A percentile compares a stretch with the other conserved stretches of the same genome.
These are phyloP conservation scores for Lontra canadensis DNA, from an alignment of 2,113 vertebrate genomes.

Conservation along the genomic window DNA sequence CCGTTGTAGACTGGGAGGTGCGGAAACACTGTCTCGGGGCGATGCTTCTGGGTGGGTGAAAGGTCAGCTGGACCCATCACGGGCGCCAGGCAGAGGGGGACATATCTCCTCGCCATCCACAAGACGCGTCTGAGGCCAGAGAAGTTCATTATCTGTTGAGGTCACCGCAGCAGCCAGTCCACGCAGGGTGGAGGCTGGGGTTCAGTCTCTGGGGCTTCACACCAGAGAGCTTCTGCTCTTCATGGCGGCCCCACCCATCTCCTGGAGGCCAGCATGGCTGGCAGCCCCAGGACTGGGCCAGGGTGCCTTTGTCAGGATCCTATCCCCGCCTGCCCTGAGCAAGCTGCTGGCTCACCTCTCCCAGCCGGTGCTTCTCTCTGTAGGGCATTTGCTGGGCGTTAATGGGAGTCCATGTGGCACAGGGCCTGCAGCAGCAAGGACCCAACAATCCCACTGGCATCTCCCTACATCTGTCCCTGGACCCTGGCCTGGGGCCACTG, in stretches of 20 bases:
- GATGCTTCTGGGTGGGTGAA: not conserved
- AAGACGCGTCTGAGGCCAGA: not conserved
- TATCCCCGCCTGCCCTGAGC: not conserved
- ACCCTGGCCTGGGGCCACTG: not conserved
- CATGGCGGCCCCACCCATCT: not conserved
- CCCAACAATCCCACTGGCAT: not conserved
- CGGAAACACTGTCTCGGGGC: not conserved
- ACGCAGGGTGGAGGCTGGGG: not conserved
- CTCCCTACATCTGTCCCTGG: not conserved
- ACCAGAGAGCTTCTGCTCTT: not conserved
- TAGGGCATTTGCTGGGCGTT: not conserved
- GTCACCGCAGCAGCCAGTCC: not conserved
- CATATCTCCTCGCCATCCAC: not conserved
- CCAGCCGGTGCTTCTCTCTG: not conserved
- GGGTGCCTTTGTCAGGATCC: not conserved
- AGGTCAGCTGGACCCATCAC: not conserved
- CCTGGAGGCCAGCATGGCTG: not conserved
- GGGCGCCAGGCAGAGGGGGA: not conserved
- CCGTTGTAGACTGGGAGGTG: not conserved
- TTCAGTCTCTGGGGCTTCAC: not conserved
- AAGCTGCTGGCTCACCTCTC: not conserved
- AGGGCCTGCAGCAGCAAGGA: not conserved
- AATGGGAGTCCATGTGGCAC: not conserved
- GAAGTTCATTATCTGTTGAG: not conserved
- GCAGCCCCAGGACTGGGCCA: not conserved